These are phyloP conservation scores for Crypturellus undulatus DNA, from an alignment of 2,113 vertebrate species.

Conservation along the genomic window DNA sequence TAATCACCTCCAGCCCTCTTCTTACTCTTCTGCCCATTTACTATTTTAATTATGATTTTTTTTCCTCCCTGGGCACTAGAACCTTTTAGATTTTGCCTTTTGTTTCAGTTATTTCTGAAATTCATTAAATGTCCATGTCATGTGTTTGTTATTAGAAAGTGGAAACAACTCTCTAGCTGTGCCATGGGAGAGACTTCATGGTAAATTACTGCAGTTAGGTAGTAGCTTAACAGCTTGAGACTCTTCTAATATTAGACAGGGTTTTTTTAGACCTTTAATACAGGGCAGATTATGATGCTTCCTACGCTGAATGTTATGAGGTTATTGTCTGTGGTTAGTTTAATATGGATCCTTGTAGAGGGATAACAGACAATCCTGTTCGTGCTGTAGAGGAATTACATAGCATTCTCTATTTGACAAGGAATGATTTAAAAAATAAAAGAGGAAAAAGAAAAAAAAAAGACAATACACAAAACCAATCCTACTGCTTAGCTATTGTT, in stretches of 20 bases:
- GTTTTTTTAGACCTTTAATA: constrained; percentile 35
- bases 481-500: background rate
- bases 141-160: constrained; percentile 63
- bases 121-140: constrained; percentile 73
- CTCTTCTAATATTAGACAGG: constrained; percentile 33
- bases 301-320: constrained; percentile 17
- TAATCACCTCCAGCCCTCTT: background rate
- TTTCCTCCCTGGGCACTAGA: constrained; percentile 50
- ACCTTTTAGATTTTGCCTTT: constrained; percentile 62
- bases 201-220: constrained; percentile 59
- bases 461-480: background rate
- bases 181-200: constrained; percentile 60
- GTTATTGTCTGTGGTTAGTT: constrained; percentile 21
- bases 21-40: constrained; percentile 57
- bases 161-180: constrained; percentile 44
- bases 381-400: background rate
- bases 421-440: background rate
- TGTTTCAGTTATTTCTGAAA: constrained; percentile 70
- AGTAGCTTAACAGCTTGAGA: constrained; percentile 56
- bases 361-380: background rate
- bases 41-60: constrained; percentile 69
- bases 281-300: constrained; percentile 38
- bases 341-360: constrained; percentile 24
- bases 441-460: rapidly evolving
- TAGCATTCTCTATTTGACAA: background rate